Conservation (phyloP, 2,797 vertebrate species). For the Aplochiton taeniatus region DNA sequence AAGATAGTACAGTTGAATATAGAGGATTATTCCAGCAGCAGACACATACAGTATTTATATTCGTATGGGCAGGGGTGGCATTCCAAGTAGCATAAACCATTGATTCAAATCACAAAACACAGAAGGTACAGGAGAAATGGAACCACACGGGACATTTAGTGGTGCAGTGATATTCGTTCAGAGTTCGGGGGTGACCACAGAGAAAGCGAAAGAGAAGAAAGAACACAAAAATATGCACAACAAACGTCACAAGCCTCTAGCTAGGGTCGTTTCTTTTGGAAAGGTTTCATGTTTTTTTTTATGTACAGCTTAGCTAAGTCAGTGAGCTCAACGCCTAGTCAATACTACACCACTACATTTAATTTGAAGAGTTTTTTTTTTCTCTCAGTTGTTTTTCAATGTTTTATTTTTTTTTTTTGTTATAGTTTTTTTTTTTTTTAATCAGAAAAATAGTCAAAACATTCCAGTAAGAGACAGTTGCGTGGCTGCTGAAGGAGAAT, state of each 20-base stretch:
- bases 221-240: constrained; percentile 60
- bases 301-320: constrained; percentile 57
- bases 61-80: constrained; percentile 51
- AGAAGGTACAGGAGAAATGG: constrained; percentile 40
- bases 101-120: constrained; percentile 60
- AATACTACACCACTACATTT: constrained; percentile 44
- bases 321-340: constrained; percentile 36
- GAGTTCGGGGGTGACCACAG: constrained; percentile 36
- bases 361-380: constrained; percentile 15
- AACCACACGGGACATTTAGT: constrained; percentile 33
- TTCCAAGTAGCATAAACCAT: constrained; percentile 55
- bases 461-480: constrained; percentile 53
- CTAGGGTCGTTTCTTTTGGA: constrained; percentile 40
- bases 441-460: constrained; percentile 59
- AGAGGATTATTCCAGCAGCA: constrained; percentile 53
- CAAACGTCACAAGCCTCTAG: constrained; percentile 45
- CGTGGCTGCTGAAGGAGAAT: constrained; percentile 28
- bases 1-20: constrained; percentile 54
- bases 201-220: constrained; percentile 23
- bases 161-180: constrained; percentile 31
- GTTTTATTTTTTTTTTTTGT: constrained; percentile 13
- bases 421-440: no score
- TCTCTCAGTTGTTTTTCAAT: constrained; percentile 23
- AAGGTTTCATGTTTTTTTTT: constrained; percentile 27
- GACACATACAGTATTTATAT: constrained; percentile 48